Evolutionary conservation across 2,888 invertebrate genomes (phyloP).

Genomic region (Cephonodes hylas): DNA sequence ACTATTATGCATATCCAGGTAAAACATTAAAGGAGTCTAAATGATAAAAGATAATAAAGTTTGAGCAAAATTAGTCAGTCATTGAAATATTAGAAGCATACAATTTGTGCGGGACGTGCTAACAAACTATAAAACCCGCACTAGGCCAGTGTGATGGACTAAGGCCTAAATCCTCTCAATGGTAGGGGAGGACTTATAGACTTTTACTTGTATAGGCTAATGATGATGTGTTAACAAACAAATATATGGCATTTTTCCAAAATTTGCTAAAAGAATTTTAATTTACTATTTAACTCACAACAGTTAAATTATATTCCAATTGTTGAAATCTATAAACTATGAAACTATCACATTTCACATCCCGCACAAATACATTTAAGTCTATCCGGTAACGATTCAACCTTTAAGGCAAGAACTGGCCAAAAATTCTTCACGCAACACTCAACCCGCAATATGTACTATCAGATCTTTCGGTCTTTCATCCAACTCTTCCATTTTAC

Average conservation of each 20-base stretch:
- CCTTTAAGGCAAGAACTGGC: background rate
- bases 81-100: background rate
- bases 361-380: background rate
- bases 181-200: too few species aligned
- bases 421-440: background rate
- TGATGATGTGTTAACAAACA: too few species aligned
- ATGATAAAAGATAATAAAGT: background rate
- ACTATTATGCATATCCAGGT: background rate
- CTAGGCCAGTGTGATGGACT: too few species aligned
- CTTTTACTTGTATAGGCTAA: too few species aligned
- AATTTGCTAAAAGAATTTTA: too few species aligned
- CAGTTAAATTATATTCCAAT: too few species aligned
- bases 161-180: too few species aligned
- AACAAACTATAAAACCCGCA: background rate
- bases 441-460: conserved; percentile 40
- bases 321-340: too few species aligned
- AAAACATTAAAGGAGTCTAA: background rate
- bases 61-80: background rate
- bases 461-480: conserved; percentile 11
- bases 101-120: background rate
- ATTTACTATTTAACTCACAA: too few species aligned
- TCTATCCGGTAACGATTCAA: background rate
- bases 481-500: conserved; percentile 40
- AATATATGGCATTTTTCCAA: too few species aligned
- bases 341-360: too few species aligned